Base-by-base conservation (phyloP, 2,888 invertebrate genomes). In the Eupithecia inturbata region DNA sequence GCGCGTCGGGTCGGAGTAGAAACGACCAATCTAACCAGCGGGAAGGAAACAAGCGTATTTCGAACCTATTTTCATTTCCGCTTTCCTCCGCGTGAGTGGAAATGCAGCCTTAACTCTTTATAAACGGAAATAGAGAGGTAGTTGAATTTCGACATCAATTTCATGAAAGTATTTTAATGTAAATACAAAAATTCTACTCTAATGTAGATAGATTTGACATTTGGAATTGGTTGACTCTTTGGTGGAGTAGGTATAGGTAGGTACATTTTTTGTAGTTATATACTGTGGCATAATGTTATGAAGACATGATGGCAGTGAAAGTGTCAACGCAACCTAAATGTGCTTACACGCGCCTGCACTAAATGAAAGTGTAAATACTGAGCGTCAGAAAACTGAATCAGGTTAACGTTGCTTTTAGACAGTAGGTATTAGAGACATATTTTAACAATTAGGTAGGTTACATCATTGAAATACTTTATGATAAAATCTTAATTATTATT, bases 231-330 rank as follows among this genome's bases (percentile, higher is more conserved):
- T 45, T 41, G 19, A 45, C 45, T 45, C 45, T 19, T 19, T 19
- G 4, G n/a, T 45, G 14, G 5, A 19, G 7, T 45, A 7, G 49
- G 9, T 49, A 45, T 7, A 9, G 14, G 12, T 4, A 36, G 9
- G n/a, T n/a, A n/a, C n/a, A n/a, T n/a, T n/a, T n/a, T n/a, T n/a
- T n/a, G n/a, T n/a, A n/a, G n/a, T n/a, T n/a, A n/a, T n/a, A 36
- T 36, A 49, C 49, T n/a, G 9, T n/a, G 49, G 9, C 22, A 53
- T 10, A 53, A 22, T 26, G 14, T 26, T 26, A 57, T 26, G 57
- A 26, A 26, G 14, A 26, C 57, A 14, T 26, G 12, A 90, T 36
- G n/a, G n/a, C n/a, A 68, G 69, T 45, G 62, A 70, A 70, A 70
- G 69, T 70, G 39, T 41, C 22, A 26, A 57, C 57, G 22, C 53